Evolutionary conservation across 1,140 invertebrate genomes (phyloP).

Genomic region (Thaumetopoea pityocampa): DNA sequence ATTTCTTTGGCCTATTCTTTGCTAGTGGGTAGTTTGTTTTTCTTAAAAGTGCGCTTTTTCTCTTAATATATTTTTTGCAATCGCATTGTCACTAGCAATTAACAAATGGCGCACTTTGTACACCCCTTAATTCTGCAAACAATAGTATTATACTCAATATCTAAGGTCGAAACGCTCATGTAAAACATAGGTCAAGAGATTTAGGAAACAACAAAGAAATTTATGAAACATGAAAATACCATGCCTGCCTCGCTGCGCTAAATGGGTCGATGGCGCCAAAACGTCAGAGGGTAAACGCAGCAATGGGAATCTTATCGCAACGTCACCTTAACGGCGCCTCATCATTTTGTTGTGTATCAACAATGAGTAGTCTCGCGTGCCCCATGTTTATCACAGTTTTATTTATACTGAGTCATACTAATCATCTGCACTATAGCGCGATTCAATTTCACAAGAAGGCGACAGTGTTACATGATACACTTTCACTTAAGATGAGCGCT

Average conservation of each 20-base stretch:
- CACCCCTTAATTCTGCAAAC: conserved; percentile 67
- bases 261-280: conserved; percentile 74
- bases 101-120: conserved; percentile 66
- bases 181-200: conserved; percentile 49
- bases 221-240: conserved; percentile 34
- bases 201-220: conserved; percentile 58
- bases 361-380: conserved; percentile 23
- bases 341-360: conserved; percentile 25
- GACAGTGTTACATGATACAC: conserved; percentile 72
- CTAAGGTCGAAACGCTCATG: conserved; percentile 47
- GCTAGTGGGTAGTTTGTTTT: conserved; percentile 51
- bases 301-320: conserved; percentile 14
- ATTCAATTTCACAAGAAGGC: conserved; percentile 71
- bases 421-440: conserved; percentile 37
- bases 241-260: conserved; percentile 59
- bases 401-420: conserved; percentile 44
- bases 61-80: conserved; percentile 58
- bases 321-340: conserved; percentile 6
- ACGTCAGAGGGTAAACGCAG: conserved; percentile 54
- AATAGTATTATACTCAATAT: conserved; percentile 44
- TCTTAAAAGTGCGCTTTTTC: conserved; percentile 43
- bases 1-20: conserved; percentile 71
- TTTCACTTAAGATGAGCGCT: conserved; percentile 61
- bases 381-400: conserved; percentile 29
- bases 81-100: conserved; percentile 68